Conservation (phyloP, 2,888 invertebrate species). For the Nymphalis polychloros region DNA sequence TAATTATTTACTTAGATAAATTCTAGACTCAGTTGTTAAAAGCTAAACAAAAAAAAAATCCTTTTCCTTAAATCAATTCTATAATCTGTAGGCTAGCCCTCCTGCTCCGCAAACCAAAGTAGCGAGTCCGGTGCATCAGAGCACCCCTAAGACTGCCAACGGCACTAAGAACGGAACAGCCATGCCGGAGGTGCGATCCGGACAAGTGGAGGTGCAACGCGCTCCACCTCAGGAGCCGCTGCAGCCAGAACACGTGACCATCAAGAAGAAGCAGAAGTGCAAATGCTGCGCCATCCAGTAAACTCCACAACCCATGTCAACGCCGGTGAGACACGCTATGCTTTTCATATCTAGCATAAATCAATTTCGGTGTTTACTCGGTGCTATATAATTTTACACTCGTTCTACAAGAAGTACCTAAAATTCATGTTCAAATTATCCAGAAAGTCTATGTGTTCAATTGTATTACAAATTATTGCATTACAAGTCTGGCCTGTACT, state of each 20-base stretch:
- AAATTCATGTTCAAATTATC: constrained; percentile 38
- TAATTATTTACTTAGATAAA: not conserved
- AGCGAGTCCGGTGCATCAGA: constrained; percentile 61
- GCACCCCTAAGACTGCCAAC: constrained; percentile 69
- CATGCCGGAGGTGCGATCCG: constrained; percentile 65
- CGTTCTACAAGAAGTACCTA: constrained; percentile 47
- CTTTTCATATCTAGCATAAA: constrained; percentile 49
- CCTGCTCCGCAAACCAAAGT: constrained; percentile 68
- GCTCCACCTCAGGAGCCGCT: constrained; percentile 88
- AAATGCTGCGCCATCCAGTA: constrained; percentile 97
- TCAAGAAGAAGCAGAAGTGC: constrained; percentile 97
- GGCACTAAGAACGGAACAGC: constrained; percentile 76
- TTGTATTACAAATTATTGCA: constrained; percentile 36
- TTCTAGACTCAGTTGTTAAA: not conserved
- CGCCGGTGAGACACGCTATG: constrained; percentile 63
- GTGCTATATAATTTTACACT: constrained; percentile 66
- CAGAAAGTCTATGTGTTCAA: constrained; percentile 44
- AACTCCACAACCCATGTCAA: constrained; percentile 44
- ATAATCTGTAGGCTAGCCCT: constrained; percentile 54
- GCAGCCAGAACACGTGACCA: constrained; percentile 94
- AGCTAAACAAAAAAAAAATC: too few relatives aligned
- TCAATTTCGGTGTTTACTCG: constrained; percentile 62
- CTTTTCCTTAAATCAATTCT: not conserved
- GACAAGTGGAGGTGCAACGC: constrained; percentile 86
- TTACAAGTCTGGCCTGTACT: constrained; percentile 36